Evolutionary conservation across 2,797 vertebrate species (phyloP).

Genomic region (Lithobates sylvaticus): DNA sequence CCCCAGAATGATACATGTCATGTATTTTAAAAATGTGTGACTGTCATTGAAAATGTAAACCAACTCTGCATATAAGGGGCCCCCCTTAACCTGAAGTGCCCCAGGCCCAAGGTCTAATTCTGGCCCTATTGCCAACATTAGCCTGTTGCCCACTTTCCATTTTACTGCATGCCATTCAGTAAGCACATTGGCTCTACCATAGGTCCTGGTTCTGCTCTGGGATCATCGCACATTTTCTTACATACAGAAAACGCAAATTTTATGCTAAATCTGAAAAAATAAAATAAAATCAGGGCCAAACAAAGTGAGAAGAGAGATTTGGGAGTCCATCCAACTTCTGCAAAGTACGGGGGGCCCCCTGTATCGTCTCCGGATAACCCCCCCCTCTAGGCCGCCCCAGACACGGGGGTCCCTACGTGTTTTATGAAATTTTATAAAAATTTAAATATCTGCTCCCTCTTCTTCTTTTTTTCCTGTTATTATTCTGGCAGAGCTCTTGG

Average conservation of each 20-base stretch:
- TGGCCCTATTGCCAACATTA: not conserved
- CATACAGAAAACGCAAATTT: conserved; percentile 79
- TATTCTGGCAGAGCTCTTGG: conserved; percentile 90
- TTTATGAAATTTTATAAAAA: conserved; percentile 52
- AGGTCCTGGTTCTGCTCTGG: conserved; percentile 63
- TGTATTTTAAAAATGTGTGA: no score
- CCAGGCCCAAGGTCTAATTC: no score
- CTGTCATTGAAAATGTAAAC: no score
- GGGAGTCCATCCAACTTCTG: not conserved
- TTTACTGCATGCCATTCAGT: not conserved
- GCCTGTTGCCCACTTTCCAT: not conserved
- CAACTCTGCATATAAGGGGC: no score
- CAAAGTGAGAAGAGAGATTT: not conserved
- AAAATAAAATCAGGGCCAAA: not conserved
- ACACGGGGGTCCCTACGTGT: conserved; percentile 80
- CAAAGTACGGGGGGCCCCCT: not conserved
- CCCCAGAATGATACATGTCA: no score
- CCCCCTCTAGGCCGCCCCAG: conserved; percentile 73
- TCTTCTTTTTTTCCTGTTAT: conserved; percentile 66
- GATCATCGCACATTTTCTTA: conserved; percentile 69
- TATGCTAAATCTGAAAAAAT: conserved; percentile 62
- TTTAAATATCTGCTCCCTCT: conserved; percentile 17
- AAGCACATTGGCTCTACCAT: not conserved
- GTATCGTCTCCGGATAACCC: conserved; percentile 70
- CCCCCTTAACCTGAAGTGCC: no score